phyloP scores from a whole-genome alignment of 2,888 invertebrate genomes.

The Trichopria drosophilae region DNA sequence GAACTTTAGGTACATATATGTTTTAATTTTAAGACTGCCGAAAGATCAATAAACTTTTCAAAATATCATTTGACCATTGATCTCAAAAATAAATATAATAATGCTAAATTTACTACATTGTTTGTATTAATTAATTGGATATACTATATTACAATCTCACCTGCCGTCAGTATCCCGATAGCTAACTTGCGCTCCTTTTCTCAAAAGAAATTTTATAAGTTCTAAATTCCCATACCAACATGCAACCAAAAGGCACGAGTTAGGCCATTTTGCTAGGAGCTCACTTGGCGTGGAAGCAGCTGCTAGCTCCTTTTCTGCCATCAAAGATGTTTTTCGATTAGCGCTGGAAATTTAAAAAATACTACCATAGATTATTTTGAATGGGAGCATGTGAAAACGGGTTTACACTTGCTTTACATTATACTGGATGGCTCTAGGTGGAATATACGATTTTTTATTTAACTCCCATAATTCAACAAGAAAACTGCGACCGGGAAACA shows the following conservation, averaged over 20 bases:
- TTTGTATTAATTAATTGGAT: no score
- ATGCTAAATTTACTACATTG: no score
- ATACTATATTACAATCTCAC: no score
- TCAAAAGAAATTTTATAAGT: conserved; percentile 62
- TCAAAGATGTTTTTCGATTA: conserved; percentile 41
- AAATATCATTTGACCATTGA: background rate
- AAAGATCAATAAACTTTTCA: conserved; percentile 8
- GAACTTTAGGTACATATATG: no score
- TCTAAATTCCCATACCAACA: conserved; percentile 66
- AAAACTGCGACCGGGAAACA: no score
- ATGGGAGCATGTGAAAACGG: no score
- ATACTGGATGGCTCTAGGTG: no score
- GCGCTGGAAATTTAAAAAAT: conserved; percentile 40
- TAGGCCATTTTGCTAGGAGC: conserved; percentile 57
- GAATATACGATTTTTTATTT: no score
- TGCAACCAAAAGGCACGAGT: conserved; percentile 65
- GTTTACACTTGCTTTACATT: no score
- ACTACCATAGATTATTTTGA: background rate
- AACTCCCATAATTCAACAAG: no score
- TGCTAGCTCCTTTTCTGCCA: conserved; percentile 44
- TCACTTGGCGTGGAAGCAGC: conserved; percentile 55
- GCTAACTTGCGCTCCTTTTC: conserved; percentile 66
- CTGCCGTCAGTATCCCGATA: conserved; percentile 70
- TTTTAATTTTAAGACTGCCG: no score
- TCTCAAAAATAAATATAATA: no score